phyloP scores from a whole-genome alignment of 2,888 invertebrate genomes.

The Graphium colonna region DNA sequence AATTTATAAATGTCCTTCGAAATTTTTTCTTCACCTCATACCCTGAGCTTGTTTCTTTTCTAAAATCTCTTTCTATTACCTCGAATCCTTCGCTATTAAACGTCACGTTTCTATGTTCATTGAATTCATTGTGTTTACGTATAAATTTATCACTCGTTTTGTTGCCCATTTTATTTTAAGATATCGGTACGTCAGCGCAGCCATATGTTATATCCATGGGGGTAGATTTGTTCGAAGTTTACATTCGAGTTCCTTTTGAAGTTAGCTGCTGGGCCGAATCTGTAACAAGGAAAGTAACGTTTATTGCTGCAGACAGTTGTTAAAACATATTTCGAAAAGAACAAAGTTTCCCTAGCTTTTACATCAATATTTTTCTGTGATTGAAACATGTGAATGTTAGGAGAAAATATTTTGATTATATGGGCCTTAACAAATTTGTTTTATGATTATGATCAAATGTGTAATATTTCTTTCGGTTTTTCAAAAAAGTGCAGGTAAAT shows the following conservation, averaged over 20 bases:
- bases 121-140: conserved; percentile 25
- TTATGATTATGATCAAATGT: no score
- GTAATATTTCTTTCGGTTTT: no score
- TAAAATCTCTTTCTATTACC: conserved; percentile 3
- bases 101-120: conserved; percentile 9
- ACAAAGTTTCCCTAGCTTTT: no score
- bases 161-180: conserved; percentile 30
- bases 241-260: conserved; percentile 21
- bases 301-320: conserved; percentile 1
- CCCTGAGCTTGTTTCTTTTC: background rate
- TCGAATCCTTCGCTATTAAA: conserved; percentile 21
- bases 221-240: conserved; percentile 18
- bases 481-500: no score
- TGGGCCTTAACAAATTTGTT: no score
- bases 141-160: conserved; percentile 19
- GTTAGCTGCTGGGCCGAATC: conserved; percentile 20
- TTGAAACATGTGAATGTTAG: no score
- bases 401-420: no score
- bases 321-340: conserved; percentile 3
- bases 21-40: conserved; percentile 18
- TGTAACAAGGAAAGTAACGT: conserved; percentile 27
- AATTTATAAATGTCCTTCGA: conserved; percentile 24
- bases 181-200: conserved; percentile 18
- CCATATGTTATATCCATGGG: conserved; percentile 30
- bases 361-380: no score